Conservation (phyloP, 2,113 vertebrate genomes). For the Clupea harengus region DNA sequence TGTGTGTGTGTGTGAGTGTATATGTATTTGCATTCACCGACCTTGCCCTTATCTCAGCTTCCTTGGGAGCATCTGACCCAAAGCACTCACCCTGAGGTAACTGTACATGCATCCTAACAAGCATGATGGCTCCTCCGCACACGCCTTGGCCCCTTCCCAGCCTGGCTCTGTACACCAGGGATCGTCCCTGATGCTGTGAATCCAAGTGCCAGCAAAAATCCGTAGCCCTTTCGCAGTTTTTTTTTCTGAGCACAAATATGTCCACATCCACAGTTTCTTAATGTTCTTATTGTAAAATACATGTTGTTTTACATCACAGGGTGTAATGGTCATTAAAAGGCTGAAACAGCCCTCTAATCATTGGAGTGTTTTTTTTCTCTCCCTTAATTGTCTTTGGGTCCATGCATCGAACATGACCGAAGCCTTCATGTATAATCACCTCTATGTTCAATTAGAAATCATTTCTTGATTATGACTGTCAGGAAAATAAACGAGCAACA, state of each 20-base stretch:
- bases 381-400: background rate
- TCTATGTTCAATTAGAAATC: background rate
- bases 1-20: background rate
- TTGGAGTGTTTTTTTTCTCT: background rate
- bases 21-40: background rate
- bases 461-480: background rate
- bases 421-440: background rate
- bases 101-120: constrained; percentile 28
- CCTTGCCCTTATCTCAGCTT: constrained; percentile 17
- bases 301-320: background rate
- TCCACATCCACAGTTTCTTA: background rate
- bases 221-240: background rate
- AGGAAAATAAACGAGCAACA: background rate
- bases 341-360: background rate
- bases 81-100: constrained; percentile 26
- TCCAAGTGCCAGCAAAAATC: background rate
- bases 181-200: constrained; percentile 17
- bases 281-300: background rate
- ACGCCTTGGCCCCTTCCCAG: background rate
- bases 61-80: constrained; percentile 13
- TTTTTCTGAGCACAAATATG: background rate
- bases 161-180: background rate
- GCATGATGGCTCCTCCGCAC: constrained; percentile 30
- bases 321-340: background rate
- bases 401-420: background rate